Evolutionary conservation across 2,797 vertebrate species (phyloP), one percentile per base, ranked within the genome.

Genomic region (Knipowitschia caucasica): DNA sequence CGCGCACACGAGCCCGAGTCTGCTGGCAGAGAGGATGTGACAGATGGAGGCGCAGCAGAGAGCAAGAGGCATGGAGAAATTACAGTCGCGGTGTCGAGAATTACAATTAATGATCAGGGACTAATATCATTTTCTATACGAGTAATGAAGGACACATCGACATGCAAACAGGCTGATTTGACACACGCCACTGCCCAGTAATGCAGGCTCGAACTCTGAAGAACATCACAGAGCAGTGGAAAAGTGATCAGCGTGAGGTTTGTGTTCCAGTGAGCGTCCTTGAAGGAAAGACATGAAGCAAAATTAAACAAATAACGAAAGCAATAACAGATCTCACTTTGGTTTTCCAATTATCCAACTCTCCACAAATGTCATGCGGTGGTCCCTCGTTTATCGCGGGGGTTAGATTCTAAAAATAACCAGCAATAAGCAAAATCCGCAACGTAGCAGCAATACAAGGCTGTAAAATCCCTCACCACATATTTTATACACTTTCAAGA

Each of bases 1-100:
- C 39, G 27, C 35, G 27, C 21, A 38, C 53, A 5, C 35, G 44
- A 38, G 43, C 29, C 44, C 29, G 53, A 31, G 49, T 50, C 26
- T 29, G 31, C 59, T 82, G 83, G 78, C 81, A 80, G 51, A 44
- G 31, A 3, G 47, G 27, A 11, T 9, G 12, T 20, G 69, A 70
- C 84, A 86, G 82, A 88, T 83, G 84, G 81, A 73, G 69, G 66
- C 65, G 74, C 81, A 64, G 69, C 75, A 78, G 77, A 80, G 58
- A 71, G 59, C 53, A 71, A 53, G 35, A 56, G 67, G 69, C 50
- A 62, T 54, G 56, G 69, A 71, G 68, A 78, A 87, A 84, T 86
- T 71, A 80, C 84, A 80, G 70, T 74, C 78, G 75, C 73, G 76
- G 73, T 71, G 69, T 78, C 71, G 72, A 52, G 54, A 75, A 56